Conservation (phyloP, 2,888 invertebrate species). For the Conistra vaccinii region DNA sequence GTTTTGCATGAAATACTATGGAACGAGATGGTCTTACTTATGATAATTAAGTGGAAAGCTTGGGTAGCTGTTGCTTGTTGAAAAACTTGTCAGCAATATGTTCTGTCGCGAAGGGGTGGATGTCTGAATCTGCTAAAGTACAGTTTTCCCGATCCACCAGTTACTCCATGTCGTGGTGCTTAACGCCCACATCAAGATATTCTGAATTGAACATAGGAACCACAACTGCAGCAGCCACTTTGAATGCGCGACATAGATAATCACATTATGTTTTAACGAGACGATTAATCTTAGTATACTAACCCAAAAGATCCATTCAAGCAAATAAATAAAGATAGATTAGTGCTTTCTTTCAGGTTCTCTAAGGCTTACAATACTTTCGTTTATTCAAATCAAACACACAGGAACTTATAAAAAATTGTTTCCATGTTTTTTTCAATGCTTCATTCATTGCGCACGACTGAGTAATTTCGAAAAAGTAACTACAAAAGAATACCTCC, state of each 20-base stretch:
- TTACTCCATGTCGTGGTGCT: neutral
- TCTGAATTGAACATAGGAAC: neutral
- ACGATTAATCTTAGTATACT: slow-evolving; percentile 26
- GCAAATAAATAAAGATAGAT: slow-evolving; percentile 18
- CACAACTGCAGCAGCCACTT: neutral
- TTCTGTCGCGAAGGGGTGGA: neutral
- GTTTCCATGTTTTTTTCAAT: slow-evolving; percentile 40
- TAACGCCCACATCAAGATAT: slow-evolving; percentile 16
- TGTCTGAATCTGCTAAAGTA: neutral
- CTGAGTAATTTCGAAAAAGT: slow-evolving; percentile 70
- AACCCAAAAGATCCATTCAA: slow-evolving; percentile 12
- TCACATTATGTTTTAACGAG: slow-evolving; percentile 35
- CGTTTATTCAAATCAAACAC: slow-evolving; percentile 48
- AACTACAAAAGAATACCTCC: slow-evolving; percentile 71
- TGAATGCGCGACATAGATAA: slow-evolving; percentile 8
- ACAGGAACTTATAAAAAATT: slow-evolving; percentile 33
- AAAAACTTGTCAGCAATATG: no score
- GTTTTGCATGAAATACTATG: neutral
- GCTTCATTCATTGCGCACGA: slow-evolving; percentile 70
- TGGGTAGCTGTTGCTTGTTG: neutral
- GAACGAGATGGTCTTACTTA: neutral
- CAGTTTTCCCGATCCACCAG: neutral
- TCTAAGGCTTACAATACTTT: slow-evolving; percentile 45
- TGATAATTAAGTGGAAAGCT: neutral
- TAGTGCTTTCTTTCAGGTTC: slow-evolving; percentile 13